Evolutionary conservation across 2,888 invertebrate species (phyloP).

Genomic region (Scaptomyza caliginosa): DNA sequence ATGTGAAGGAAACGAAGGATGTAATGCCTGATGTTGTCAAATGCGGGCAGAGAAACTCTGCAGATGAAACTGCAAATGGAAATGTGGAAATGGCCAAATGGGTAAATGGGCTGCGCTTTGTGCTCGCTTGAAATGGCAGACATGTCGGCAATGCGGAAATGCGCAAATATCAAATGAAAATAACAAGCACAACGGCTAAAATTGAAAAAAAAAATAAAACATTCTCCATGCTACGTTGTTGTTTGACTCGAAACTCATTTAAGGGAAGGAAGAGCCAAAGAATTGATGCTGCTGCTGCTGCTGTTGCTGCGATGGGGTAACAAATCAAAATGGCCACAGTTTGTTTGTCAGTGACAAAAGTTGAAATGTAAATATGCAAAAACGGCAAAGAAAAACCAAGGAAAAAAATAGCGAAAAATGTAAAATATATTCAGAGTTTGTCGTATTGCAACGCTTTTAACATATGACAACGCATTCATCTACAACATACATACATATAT

Average conservation of each 20-base stretch:
- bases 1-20: neutral
- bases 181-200: conserved; percentile 32
- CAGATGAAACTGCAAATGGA: conserved; percentile 8
- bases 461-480: conserved; percentile 52
- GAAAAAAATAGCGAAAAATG: conserved; percentile 30
- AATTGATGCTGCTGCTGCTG: conserved; percentile 8
- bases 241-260: conserved; percentile 56
- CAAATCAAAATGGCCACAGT: conserved; percentile 60
- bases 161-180: conserved; percentile 74
- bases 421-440: conserved; percentile 39
- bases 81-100: conserved; percentile 4
- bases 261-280: neutral
- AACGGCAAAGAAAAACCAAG: neutral
- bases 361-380: conserved; percentile 69
- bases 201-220: conserved; percentile 62
- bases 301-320: conserved; percentile 13
- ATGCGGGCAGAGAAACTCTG: conserved; percentile 14
- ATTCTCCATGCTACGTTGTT: conserved; percentile 56
- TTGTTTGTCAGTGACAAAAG: conserved; percentile 57
- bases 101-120: conserved; percentile 20
- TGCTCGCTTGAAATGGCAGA: conserved; percentile 60
- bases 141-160: conserved; percentile 76
- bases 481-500: neutral
- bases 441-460: conserved; percentile 49
- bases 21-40: conserved; percentile 23